A percentile compares a stretch with the other conserved stretches of the same genome.
These are phyloP conservation scores for Exaiptasia diaphana DNA, from an alignment of 64 coral and sea anemone species.

Conservation along the genomic window DNA sequence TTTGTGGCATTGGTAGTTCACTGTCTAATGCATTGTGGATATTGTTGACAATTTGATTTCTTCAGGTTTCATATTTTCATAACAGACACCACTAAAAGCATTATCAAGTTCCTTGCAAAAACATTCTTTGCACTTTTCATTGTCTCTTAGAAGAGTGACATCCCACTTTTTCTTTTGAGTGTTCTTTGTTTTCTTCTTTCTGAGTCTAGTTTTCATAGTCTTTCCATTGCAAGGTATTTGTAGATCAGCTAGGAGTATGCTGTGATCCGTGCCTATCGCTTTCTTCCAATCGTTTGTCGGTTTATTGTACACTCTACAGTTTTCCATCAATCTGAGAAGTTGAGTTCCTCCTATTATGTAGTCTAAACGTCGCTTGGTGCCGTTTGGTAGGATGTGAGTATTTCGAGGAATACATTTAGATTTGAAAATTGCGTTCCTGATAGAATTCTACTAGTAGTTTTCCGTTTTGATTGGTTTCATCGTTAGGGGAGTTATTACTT, in stretches of 20 bases:
- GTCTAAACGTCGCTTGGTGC: neutral
- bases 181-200: neutral
- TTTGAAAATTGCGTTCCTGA: neutral
- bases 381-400: neutral
- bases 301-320: neutral
- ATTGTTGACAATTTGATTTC: neutral
- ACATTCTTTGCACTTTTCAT: neutral
- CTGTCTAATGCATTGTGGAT: neutral
- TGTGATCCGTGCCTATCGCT: slow-evolving; percentile 1
- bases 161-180: neutral
- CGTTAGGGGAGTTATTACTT: neutral
- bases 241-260: neutral
- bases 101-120: neutral
- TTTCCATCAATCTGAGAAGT: neutral
- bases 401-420: neutral
- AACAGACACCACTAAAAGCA: neutral
- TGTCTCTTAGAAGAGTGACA: neutral
- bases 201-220: neutral
- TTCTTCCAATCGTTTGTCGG: neutral
- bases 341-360: neutral
- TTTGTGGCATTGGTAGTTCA: neutral
- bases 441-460: neutral
- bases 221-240: neutral
- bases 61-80: neutral
- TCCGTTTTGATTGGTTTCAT: neutral